Percentiles rank a stretch among this genome's conserved stretches.
Conservation (phyloP, 2,113 vertebrate genomes). For the Thunnus maccoyii region DNA sequence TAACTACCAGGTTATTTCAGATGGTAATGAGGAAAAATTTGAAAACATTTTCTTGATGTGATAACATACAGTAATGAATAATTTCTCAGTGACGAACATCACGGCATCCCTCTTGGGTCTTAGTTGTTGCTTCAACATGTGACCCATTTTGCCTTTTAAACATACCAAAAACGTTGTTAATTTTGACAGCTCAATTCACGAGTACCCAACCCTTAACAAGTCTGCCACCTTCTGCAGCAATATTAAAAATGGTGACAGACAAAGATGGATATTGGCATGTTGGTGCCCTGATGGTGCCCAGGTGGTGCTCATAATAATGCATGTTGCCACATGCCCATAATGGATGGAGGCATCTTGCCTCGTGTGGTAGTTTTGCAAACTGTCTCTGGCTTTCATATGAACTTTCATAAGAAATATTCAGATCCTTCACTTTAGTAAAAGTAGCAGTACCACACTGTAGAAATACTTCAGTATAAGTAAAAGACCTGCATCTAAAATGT, state of each 20-base stretch:
- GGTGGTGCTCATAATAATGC: constrained; percentile 61
- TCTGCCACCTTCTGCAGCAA: constrained; percentile 73
- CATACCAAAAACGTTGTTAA: constrained; percentile 68
- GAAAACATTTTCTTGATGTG: constrained; percentile 65
- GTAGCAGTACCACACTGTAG: not conserved
- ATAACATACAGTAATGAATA: constrained; percentile 63
- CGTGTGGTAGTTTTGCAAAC: constrained; percentile 18
- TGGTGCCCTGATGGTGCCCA: constrained; percentile 71
- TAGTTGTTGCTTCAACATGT: constrained; percentile 57
- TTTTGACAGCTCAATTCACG: constrained; percentile 76
- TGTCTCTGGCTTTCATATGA: not conserved
- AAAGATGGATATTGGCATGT: constrained; percentile 50
- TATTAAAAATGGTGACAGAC: constrained; percentile 76
- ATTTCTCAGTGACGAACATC: constrained; percentile 46
- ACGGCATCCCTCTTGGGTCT: constrained; percentile 65
- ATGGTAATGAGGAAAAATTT: constrained; percentile 54
- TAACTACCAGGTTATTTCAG: constrained; percentile 55
- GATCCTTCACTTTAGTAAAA: not conserved
- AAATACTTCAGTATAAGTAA: not conserved
- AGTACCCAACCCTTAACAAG: constrained; percentile 63
- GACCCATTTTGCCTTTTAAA: constrained; percentile 72
- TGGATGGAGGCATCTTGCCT: constrained; percentile 19
- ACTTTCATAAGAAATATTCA: not conserved
- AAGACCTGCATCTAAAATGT: not conserved
- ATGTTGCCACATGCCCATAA: constrained; percentile 59